Base-by-base conservation (phyloP, 2,797 vertebrate species). In the Pseudochaenichthys georgianus region DNA sequence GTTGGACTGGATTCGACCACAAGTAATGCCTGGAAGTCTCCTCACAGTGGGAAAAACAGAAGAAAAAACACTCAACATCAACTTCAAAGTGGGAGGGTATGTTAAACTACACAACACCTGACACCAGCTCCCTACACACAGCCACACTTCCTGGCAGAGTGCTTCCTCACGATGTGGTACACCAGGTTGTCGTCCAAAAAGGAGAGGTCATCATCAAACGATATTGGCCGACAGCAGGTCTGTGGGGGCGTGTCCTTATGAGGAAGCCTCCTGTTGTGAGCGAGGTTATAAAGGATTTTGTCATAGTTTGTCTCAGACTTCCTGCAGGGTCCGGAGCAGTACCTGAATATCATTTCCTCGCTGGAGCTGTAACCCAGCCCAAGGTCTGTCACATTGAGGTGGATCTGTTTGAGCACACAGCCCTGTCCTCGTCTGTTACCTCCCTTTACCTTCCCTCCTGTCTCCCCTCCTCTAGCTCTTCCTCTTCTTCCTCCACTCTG, bases 131-230 rank as follows among this genome's bases (percentile, higher is more conserved):
- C 31, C 80, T 90, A 94, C 8, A 94, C 92, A 19, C 98, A 99
- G 65, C 96, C 98, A 93, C 98, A 99, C 87, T 93, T 96, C 89
- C 96, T 97, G 38, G 97, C 97, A 61, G 98, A 99, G 95, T 98
- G 97, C 94, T 96, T 97, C 92, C 93, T 96, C 84, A 99, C 91
- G 57, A 96, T 97, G 92, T 98, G 97, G 94, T 98, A 99, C 91
- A 94, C 93, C 66, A 98, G 90, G 90, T 95, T 96, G 86, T 98
- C 96, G 0, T 98, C 98, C 94, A 99, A 90, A 89, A 99, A 99
- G 0, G 98, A 98, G 84, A 99, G 93, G 81, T 98, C 96, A 2
- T 98, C 96, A 19, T 99, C 98, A 3, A 96, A 99, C n/a, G 97
- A 95, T 48, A 93, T 94, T 59, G 98, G 98, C 80, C 98, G 95